Evolutionary conservation across 2,113 vertebrate species (phyloP), one percentile per base, ranked within the genome.

Genomic region (Pipra filicauda): DNA sequence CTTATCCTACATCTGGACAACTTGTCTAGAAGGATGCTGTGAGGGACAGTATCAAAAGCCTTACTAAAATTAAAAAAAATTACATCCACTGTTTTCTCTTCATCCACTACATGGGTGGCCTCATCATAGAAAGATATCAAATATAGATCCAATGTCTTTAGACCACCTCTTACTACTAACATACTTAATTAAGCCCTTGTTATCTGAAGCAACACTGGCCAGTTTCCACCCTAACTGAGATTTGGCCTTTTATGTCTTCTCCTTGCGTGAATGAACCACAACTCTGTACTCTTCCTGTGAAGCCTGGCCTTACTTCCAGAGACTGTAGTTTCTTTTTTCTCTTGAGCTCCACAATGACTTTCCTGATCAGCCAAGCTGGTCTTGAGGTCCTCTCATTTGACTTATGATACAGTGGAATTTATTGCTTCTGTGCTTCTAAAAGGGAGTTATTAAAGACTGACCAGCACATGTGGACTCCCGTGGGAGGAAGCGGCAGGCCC

Each of bases 1-100:
- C 22, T 64, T n/a, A 54, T 41, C 39, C 26, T 66, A 5, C 7
- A 49, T n/a, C 0, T 80, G 26, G 28, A 52, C 41, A 85, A 15
- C 37, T 57, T 78, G 27, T n/a, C 51, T 28, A 15, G 37, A 85
- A 52, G 33, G 28, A 59, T 44, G 44, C 9, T 78, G 13, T 26
- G 16, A 58, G 16, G 14, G 28, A 21, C 28, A 59, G 16, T 18
- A 58, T 15, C 23, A 41, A 78, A 78, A 46, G 15, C 3, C 44
- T 46, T 39, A n/a, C 10, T 41, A 43, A 73, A 80, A 55, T 62
- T 35, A 7, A 57, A 35, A 69, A 73, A 67, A 74, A 22, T 7
- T 67, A 20, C 17, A 57, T 54, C 23, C 0, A 0, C 28, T 19
- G 7, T 35, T 24, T 15, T 44, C 27, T 35, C 54, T 82, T 59